Base-by-base conservation (phyloP, 2,797 vertebrate species). In the Pangasius krempfi region DNA sequence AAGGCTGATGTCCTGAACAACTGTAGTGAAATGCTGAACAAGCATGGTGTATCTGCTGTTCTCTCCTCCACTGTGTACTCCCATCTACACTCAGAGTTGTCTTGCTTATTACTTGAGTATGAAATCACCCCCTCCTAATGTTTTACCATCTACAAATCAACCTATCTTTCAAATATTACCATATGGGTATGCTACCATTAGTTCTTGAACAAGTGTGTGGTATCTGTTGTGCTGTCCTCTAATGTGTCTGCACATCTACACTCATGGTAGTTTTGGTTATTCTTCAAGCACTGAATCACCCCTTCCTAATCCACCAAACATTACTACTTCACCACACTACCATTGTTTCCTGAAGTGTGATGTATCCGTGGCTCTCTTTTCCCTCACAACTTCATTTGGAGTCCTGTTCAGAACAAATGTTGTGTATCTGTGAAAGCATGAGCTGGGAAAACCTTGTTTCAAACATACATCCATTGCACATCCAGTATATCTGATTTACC, bases 1-100 rank as follows among this genome's bases (percentile, higher is more conserved):
- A 83, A 70, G 70, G 33, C 33, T 62, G 70, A 86, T 52, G 70
- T 68, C 82, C 18, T 52, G 64, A 68, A 70, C 47, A 84, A 84
- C n/a, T 0, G 0, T 52, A 84, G 82, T 22, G n/a, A 84, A 60
- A 47, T 75, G 33, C 4, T 75, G 84, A 44, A 84, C 27, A 30
- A 84, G 84, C 14, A 16, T 12, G 47, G 33, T 56, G 33, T 50
- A 47, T 84, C 25, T 84, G 25, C 27, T 2, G 30, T 70, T 66
- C 30, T 70, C 7, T 47, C 20, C 50, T 10, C 27, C 60, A 50
- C 2, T 84, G 3, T 84, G 40, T 33, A 18, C 62, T 47, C 64
- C n/a, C 16, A 58, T 72, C 30, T 16, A n/a, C 30, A 58, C 2
- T 54, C 47, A 52, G 30, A n/a, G 37, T 47, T 82, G 58, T 64